Base-by-base conservation (phyloP, 2,797 vertebrate genomes). In the Numenius phaeopus region DNA sequence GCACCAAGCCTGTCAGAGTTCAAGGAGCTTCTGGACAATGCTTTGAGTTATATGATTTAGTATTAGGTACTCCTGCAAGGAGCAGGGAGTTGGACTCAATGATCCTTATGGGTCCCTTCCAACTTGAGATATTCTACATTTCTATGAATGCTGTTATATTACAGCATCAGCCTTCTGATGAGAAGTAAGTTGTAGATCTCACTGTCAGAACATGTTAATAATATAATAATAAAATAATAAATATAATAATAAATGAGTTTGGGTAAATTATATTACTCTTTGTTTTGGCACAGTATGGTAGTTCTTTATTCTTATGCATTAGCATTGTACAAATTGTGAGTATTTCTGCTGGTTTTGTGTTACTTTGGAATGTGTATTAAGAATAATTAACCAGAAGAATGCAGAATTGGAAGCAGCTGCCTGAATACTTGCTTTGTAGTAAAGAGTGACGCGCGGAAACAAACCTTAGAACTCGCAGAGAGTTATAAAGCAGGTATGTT, bases 21-120 rank as follows among this genome's bases (percentile, higher is more conserved):
- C 14, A 47, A 9, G 39, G 40, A 52, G 8, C 3, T 2, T 30
- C n/a, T 22, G 13, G 12, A 16, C 1, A 1, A 22, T 9, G 13
- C 8, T 75, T 3, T 52, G 14, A 24, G 37, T 58, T 6, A 4
- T 11, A 27, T 3, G 1, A 6, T 54, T 89, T 62, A 58, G 20
- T 54, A 84, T 67, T 58, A 64, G 21, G 39, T 64, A 59, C 40
- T 44, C 30, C 34, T 40, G 34, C 2, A 3, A 70, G 21, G 6
- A 67, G 29, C 17, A 26, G 37, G 24, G 11, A 42, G 14, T 29
- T 65, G n/a, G 7, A n/a, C 15, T 64, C 3, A 0, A 1, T 55
- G 23, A 19, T 76, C 9, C 7, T 9, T 70, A 19, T 22, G 8
- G 22, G 11, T 32, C 19, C 11, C 13, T 90, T 92, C 29, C 10